Evolutionary conservation across 2,113 vertebrate species (phyloP), one percentile per base, ranked within the genome.

Genomic region (Scartelaos histophorus): DNA sequence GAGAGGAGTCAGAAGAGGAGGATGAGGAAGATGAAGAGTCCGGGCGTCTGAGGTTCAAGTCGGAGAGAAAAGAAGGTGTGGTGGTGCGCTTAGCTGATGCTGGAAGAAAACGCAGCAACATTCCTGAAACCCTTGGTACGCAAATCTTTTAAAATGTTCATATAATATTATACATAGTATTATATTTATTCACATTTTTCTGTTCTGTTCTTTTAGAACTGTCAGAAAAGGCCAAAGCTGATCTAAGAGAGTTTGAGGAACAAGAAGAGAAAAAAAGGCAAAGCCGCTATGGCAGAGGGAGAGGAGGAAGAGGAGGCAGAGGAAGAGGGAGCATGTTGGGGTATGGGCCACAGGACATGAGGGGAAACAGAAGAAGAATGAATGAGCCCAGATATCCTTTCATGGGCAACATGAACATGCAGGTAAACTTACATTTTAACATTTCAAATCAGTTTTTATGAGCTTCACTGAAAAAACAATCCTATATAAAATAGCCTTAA

Each of bases 61-160:
- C 96, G 0, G 98, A 99, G 82, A 94, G 98, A 76, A 99, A 98
- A 81, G 97, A 98, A 79, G 93, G 93, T 62, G 95, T 94, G 0
- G 95, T 98, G 69, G 96, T 98, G 79, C 94, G 97, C 19, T 92
- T 98, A 35, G 96, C 95, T 1, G 96, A 98, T 73, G 92, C 95
- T 35, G 93, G 94, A 60, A 94, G 91, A 81, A 97, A 97, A 85
- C 93, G 96, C 73, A 95, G 97, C 84, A 96, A 96, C 90, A 99
- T 99, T 90, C 98, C 98, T 29, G 97, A 99, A 93, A 99, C 97
- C 13, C 90, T 99, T 69, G 98, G 98, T 99, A 85, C 21, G 61
- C 49, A 16, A 47, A 53, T 57, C 29, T 49, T n/a, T 46, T 4
- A 25, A 21, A 12, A 2, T n/a, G n/a, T 13, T 57, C 22, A 9